Evolutionary conservation across 2,888 invertebrate species (phyloP).

Genomic region (Leucophora obtusa): DNA sequence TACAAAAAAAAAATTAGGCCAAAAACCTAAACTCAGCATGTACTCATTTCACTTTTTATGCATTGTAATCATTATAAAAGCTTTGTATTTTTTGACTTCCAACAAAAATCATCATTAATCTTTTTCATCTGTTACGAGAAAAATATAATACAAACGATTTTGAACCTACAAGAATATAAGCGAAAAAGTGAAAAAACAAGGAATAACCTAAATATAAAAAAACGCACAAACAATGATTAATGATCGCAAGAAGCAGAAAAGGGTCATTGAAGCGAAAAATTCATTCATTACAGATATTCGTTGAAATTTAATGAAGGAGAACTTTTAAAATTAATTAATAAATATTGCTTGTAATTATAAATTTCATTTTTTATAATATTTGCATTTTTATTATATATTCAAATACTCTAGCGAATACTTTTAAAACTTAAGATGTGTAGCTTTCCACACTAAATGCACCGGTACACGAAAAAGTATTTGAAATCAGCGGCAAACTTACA

Average conservation of each 20-base stretch:
- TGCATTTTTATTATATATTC: slow-evolving; percentile 11
- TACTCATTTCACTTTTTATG: slow-evolving; percentile 34
- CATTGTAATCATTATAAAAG: slow-evolving; percentile 46
- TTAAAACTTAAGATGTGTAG: too few species aligned
- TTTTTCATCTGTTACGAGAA: slow-evolving; percentile 43
- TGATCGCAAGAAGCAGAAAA: slow-evolving; percentile 35
- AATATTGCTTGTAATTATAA: slow-evolving; percentile 26
- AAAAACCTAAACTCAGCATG: slow-evolving; percentile 38
- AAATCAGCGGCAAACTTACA: too few species aligned
- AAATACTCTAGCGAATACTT: not conserved
- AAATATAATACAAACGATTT: slow-evolving; percentile 37
- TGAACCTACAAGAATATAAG: slow-evolving; percentile 18
- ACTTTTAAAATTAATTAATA: slow-evolving; percentile 51
- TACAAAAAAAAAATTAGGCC: slow-evolving; percentile 38
- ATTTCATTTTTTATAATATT: slow-evolving; percentile 27
- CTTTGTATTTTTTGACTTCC: slow-evolving; percentile 30
- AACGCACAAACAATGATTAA: slow-evolving; percentile 58
- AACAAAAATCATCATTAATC: slow-evolving; percentile 60
- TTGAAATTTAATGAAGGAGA: slow-evolving; percentile 20
- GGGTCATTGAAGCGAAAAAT: slow-evolving; percentile 60
- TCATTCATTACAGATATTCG: slow-evolving; percentile 31
- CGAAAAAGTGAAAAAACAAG: slow-evolving; percentile 13
- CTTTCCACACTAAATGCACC: too few species aligned
- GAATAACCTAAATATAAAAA: slow-evolving; percentile 3
- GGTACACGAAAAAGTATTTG: too few species aligned